Evolutionary conservation across 2,797 vertebrate species (phyloP).

Genomic region (Rhabdomys pumilio): DNA sequence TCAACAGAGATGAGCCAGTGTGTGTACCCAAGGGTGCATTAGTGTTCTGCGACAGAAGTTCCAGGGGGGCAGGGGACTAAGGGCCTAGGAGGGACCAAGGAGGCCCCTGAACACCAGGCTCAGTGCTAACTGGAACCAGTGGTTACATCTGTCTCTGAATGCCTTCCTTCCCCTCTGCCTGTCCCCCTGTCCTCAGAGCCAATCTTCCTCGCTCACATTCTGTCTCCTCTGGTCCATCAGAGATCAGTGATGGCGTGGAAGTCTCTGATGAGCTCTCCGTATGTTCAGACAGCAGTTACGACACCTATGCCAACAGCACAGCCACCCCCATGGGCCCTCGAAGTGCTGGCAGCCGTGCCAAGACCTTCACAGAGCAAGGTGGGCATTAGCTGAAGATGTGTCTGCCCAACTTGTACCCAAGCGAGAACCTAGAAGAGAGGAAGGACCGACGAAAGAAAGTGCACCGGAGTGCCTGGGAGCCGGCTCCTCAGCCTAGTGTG

Average conservation of each 20-base stretch:
- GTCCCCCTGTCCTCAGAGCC: background rate
- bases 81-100: background rate
- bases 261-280: conserved; percentile 94
- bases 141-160: background rate
- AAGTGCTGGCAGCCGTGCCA: background rate
- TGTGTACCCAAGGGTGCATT: background rate
- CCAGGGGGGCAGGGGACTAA: background rate
- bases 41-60: background rate
- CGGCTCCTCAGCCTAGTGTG: background rate
- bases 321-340: conserved; percentile 84
- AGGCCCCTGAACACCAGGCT: background rate
- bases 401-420: conserved; percentile 21
- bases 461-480: conserved; percentile 27
- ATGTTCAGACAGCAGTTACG: conserved; percentile 93
- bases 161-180: background rate
- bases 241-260: conserved; percentile 94
- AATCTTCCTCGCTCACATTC: background rate
- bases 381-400: conserved; percentile 72
- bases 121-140: background rate
- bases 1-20: background rate
- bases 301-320: conserved; percentile 89
- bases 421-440: background rate
- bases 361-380: conserved; percentile 52
- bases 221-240: conserved; percentile 84
- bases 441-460: background rate